These are phyloP conservation scores for Sylvia borin DNA, from an alignment of 2,797 vertebrate genomes.

Conservation along the genomic window DNA sequence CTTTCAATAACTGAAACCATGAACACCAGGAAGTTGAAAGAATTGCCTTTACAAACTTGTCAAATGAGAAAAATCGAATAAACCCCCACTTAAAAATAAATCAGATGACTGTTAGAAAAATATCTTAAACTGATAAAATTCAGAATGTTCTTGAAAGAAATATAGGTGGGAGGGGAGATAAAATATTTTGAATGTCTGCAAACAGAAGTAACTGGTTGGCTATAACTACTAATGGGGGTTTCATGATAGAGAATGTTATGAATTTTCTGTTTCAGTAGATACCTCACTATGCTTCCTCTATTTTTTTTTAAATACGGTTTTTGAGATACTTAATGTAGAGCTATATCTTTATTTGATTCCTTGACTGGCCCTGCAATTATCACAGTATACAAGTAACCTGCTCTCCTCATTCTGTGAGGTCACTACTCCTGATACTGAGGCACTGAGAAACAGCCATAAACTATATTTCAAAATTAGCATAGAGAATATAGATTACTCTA, in stretches of 20 bases:
- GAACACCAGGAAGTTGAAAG: neutral
- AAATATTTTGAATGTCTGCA: neutral
- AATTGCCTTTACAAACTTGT: neutral
- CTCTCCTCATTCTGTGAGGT: neutral
- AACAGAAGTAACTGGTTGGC: neutral
- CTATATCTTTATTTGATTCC: neutral
- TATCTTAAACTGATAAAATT: neutral
- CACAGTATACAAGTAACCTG: neutral
- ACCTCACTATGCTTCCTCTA: fast-evolving
- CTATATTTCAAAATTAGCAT: neutral
- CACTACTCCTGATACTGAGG: neutral
- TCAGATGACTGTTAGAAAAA: neutral
- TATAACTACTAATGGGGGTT: fast-evolving
- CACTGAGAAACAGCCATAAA: neutral
- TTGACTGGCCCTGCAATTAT: neutral
- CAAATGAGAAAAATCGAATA: neutral
- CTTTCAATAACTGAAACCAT: neutral
- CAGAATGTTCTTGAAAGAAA: neutral
- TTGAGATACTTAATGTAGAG: neutral
- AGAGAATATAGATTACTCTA: neutral
- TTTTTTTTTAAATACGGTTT: neutral
- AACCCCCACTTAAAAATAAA: neutral
- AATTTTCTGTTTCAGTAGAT: neutral
- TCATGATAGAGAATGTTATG: neutral
- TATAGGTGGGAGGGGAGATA: neutral